Evolutionary conservation across 2,888 invertebrate genomes (phyloP).

Genomic region (Drosophila silvestris): DNA sequence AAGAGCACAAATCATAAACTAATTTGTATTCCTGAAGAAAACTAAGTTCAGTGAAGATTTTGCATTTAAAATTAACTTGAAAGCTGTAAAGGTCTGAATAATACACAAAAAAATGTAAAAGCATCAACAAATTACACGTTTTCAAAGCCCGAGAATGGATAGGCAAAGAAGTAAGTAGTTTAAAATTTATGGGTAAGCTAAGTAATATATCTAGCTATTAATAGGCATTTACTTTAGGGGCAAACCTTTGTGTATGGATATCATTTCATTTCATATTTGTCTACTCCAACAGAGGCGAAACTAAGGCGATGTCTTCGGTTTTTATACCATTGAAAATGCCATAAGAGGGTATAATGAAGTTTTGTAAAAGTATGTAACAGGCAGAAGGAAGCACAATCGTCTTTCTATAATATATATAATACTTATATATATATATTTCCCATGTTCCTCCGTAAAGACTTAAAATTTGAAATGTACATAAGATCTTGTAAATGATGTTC

Average conservation of each 20-base stretch:
- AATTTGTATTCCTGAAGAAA: neutral
- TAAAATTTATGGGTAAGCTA: slow-evolving; percentile 54
- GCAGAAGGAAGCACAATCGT: neutral
- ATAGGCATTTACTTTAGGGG: slow-evolving; percentile 48
- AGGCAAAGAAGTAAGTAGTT: slow-evolving; percentile 20
- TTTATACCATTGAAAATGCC: neutral
- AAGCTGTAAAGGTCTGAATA: neutral
- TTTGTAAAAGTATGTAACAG: neutral
- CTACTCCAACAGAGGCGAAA: slow-evolving; percentile 35
- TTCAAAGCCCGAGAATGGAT: slow-evolving; percentile 2
- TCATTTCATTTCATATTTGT: slow-evolving; percentile 56
- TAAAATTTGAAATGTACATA: neutral
- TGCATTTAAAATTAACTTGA: slow-evolving; percentile 1
- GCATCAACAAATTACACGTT: slow-evolving; percentile 31
- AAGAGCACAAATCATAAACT: neutral
- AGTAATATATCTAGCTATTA: slow-evolving; percentile 59
- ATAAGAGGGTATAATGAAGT: neutral
- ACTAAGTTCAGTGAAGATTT: neutral
- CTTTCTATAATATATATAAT: neutral
- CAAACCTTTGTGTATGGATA: slow-evolving; percentile 45
- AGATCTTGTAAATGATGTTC: neutral
- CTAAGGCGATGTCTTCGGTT: slow-evolving; percentile 27
- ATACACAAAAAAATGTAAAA: neutral
- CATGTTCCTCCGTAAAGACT: neutral
- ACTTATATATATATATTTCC: neutral